Evolutionary conservation across 2,113 vertebrate genomes (phyloP).

Genomic region (Speoplatyrhinus poulsoni): DNA sequence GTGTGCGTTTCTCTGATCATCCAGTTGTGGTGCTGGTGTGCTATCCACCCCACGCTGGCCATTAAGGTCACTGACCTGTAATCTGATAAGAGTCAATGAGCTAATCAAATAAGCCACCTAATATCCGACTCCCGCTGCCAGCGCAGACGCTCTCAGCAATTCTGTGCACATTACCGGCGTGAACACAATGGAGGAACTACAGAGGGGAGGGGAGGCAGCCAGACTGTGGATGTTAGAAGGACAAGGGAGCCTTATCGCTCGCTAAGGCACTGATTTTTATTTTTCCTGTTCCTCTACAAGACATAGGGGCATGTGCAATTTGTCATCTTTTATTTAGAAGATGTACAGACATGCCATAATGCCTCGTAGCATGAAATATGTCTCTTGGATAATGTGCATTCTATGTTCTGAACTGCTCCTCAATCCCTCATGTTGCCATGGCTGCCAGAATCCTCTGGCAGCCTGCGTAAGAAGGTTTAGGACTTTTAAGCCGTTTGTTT

Average conservation of each 20-base stretch:
- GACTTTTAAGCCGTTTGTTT: conserved; percentile 77
- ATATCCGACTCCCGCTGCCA: conserved; percentile 64
- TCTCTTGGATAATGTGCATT: conserved; percentile 61
- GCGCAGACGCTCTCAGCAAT: conserved; percentile 52
- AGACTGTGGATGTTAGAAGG: conserved; percentile 44
- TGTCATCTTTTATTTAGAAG: conserved; percentile 64
- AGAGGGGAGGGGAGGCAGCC: neutral
- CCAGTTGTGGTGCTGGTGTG: conserved; percentile 29
- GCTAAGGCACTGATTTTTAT: conserved; percentile 40
- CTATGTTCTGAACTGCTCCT: conserved; percentile 63
- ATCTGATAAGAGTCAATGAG: conserved; percentile 71
- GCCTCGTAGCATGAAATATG: conserved; percentile 56
- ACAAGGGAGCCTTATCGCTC: conserved; percentile 55
- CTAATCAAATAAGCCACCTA: conserved; percentile 70
- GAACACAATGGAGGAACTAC: conserved; percentile 34
- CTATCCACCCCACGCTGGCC: conserved; percentile 58
- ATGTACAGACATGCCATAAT: conserved; percentile 54
- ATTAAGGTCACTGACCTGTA: conserved; percentile 70
- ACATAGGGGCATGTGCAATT: conserved; percentile 48
- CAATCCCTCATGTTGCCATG: conserved; percentile 59
- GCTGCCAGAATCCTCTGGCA: conserved; percentile 67
- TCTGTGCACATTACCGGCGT: conserved; percentile 54
- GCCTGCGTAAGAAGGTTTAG: conserved; percentile 57
- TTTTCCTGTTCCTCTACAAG: conserved; percentile 41
- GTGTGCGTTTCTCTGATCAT: conserved; percentile 14